These are phyloP conservation scores for Oasisia sp. DNA, from an alignment of 2,888 invertebrate genomes.

Conservation along the genomic window DNA sequence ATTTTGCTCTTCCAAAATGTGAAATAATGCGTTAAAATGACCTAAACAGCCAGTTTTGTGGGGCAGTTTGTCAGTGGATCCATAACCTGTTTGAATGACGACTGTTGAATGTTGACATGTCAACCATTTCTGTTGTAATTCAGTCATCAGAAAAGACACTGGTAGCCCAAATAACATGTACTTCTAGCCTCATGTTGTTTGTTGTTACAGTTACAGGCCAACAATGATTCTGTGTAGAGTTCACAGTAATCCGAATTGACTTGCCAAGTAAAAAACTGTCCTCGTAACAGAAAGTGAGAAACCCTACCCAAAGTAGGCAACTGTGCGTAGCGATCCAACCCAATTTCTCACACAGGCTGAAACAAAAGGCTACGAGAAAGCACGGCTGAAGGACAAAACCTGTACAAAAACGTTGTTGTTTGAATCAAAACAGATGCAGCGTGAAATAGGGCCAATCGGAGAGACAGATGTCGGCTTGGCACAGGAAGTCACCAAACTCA, in stretches of 20 bases:
- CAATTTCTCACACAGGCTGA: neutral
- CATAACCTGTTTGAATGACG: neutral
- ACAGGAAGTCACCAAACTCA: constrained; percentile 6
- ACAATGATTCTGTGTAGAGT: neutral
- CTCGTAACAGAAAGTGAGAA: neutral
- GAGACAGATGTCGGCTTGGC: neutral
- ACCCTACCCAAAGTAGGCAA: neutral
- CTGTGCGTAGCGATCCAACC: neutral
- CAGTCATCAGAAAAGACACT: neutral
- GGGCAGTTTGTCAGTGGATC: neutral
- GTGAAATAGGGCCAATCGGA: neutral
- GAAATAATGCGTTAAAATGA: neutral
- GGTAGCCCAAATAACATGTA: too few species aligned
- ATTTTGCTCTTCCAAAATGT: neutral
- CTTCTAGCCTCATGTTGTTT: too few species aligned
- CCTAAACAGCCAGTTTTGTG: neutral
- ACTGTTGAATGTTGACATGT: neutral
- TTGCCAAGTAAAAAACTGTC: neutral
- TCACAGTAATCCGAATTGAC: neutral
- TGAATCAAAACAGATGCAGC: neutral
- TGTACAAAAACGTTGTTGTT: neutral
- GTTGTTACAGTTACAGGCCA: too few species aligned
- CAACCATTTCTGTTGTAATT: neutral
- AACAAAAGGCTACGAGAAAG: neutral
- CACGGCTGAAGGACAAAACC: neutral